Percentiles rank a stretch among this genome's conserved stretches.
Evolutionary conservation across 1,140 invertebrate genomes (phyloP).

Genomic region (Theocolax elegans): DNA sequence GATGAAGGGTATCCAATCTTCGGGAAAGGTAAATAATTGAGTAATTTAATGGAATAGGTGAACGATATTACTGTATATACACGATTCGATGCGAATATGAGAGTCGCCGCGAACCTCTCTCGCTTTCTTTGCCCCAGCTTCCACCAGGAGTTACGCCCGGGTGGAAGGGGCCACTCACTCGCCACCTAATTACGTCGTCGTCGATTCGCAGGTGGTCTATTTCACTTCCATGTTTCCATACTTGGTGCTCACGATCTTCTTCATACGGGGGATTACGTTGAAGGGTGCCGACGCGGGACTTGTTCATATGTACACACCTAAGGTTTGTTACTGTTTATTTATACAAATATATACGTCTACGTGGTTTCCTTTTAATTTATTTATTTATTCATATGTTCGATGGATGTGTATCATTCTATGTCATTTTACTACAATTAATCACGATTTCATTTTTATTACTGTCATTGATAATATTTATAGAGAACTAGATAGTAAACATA

Average conservation of each 20-base stretch:
- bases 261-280: conserved; percentile 90
- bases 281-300: conserved; percentile 89
- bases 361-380: too few species aligned
- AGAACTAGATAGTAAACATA: too few species aligned
- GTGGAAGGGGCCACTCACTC: conserved; percentile 19
- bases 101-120: conserved; percentile 33
- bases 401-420: neutral
- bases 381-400: too few species aligned
- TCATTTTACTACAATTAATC: too few species aligned
- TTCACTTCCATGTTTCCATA: conserved; percentile 97
- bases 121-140: conserved; percentile 35
- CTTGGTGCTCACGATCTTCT: conserved; percentile 93
- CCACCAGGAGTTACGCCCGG: conserved; percentile 6
- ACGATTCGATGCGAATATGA: conserved; percentile 26
- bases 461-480: too few species aligned
- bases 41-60: too few species aligned
- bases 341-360: too few species aligned
- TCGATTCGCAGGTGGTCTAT: conserved; percentile 84
- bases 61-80: neutral
- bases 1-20: conserved; percentile 98
- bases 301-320: conserved; percentile 92
- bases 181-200: conserved; percentile 37
- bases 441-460: too few species aligned
- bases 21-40: conserved; percentile 90
- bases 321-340: conserved; percentile 67